These are phyloP conservation scores for Phragmatobia fuliginosa DNA, from an alignment of 2,888 invertebrate species.

Conservation along the genomic window DNA sequence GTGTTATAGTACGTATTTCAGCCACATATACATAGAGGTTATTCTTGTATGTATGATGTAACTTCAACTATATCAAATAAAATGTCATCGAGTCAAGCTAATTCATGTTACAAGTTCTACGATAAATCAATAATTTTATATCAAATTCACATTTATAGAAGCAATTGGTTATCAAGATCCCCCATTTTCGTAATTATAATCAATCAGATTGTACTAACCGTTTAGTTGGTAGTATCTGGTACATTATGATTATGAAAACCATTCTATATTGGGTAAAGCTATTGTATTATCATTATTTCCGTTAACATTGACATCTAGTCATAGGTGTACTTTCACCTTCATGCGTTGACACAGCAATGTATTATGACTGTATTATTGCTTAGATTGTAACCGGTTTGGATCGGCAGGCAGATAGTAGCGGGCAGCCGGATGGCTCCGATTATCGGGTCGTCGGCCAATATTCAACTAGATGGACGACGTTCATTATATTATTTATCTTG, in stretches of 20 bases:
- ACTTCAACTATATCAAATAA: not conserved
- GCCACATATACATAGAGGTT: too few relatives aligned
- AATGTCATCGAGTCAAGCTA: not conserved
- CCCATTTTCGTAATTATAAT: not conserved
- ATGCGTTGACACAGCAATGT: constrained; percentile 32
- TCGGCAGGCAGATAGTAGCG: constrained; percentile 46
- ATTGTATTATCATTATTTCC: not conserved
- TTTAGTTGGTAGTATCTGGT: not conserved
- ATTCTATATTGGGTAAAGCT: not conserved
- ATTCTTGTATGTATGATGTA: not conserved
- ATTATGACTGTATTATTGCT: constrained; percentile 40
- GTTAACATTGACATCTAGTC: not conserved
- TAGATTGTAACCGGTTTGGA: constrained; percentile 58
- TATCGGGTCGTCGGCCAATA: constrained; percentile 66
- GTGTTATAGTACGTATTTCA: not conserved
- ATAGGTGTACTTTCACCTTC: constrained; percentile 16
- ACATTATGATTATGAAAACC: not conserved
- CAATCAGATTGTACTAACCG: not conserved
- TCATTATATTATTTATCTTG: constrained; percentile 48
- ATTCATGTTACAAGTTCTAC: not conserved
- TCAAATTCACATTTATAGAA: too few relatives aligned
- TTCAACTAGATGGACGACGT: constrained; percentile 55
- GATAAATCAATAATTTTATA: not conserved
- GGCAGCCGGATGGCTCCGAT: constrained; percentile 67
- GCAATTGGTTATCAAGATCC: not conserved